Evolutionary conservation across 2,888 invertebrate genomes (phyloP).

Genomic region (Drosophila acutilabella): DNA sequence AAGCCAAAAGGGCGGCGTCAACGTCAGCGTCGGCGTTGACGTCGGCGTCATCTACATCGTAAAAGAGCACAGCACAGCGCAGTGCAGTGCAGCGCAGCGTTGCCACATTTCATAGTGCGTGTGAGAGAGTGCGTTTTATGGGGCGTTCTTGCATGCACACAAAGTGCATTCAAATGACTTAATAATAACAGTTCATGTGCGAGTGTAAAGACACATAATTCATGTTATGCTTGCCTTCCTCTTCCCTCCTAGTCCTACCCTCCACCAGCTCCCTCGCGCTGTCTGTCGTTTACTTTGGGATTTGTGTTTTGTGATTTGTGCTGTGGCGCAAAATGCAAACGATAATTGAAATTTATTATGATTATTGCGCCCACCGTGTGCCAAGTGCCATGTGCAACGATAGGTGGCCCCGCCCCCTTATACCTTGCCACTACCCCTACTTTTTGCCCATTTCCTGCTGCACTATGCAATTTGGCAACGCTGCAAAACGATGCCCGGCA

Average conservation of each 20-base stretch:
- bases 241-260: slow-evolving; percentile 12
- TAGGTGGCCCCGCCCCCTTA: slow-evolving; percentile 28
- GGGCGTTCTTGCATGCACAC: slow-evolving; percentile 52
- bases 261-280: neutral
- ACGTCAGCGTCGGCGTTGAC: slow-evolving; percentile 19
- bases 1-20: slow-evolving; percentile 45
- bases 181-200: slow-evolving; percentile 64
- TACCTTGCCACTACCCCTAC: neutral
- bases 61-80: too few relatives aligned
- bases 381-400: slow-evolving; percentile 54
- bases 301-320: slow-evolving; percentile 51
- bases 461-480: slow-evolving; percentile 73
- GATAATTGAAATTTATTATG: slow-evolving; percentile 85
- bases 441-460: neutral
- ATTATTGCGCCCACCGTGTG: slow-evolving; percentile 79
- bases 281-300: slow-evolving; percentile 6
- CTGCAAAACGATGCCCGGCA: slow-evolving; percentile 33
- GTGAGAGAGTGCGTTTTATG: slow-evolving; percentile 40
- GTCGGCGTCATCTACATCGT: too few relatives aligned
- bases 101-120: slow-evolving; percentile 48
- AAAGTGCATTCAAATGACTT: slow-evolving; percentile 80
- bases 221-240: slow-evolving; percentile 42
- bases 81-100: slow-evolving; percentile 49
- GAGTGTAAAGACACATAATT: slow-evolving; percentile 57
- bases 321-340: slow-evolving; percentile 65